Percentiles rank a stretch among this genome's conserved stretches.
Conservation (phyloP, 2,888 invertebrate species). For the Polyommatus iphigenia region DNA sequence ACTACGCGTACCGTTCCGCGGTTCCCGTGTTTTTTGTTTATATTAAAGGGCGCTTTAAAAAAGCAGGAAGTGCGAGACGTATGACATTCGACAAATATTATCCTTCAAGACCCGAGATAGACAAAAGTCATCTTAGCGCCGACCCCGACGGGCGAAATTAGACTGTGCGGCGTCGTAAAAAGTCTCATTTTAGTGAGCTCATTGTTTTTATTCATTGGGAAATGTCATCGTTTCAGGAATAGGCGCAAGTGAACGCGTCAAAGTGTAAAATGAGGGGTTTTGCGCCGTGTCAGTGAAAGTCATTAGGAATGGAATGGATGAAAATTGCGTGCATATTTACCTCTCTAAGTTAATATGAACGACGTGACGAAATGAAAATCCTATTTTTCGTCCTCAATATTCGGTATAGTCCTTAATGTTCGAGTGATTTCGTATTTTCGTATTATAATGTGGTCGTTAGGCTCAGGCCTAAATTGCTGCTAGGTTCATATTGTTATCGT, state of each 20-base stretch:
- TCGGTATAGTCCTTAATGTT: constrained; percentile 42
- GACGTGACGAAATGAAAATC: constrained; percentile 69
- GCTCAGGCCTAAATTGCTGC: background rate
- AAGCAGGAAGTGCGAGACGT: constrained; percentile 45
- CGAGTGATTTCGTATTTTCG: constrained; percentile 35
- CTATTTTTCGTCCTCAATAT: constrained; percentile 54
- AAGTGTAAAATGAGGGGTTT: constrained; percentile 81
- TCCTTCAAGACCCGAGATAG: constrained; percentile 74
- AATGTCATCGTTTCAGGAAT: constrained; percentile 74
- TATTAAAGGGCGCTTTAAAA: constrained; percentile 51
- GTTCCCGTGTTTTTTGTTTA: constrained; percentile 49
- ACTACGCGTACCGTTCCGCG: constrained; percentile 34
- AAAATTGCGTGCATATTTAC: constrained; percentile 78
- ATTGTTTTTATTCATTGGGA: constrained; percentile 64
- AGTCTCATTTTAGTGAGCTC: constrained; percentile 47
- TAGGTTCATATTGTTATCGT: background rate
- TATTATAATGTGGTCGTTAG: background rate
- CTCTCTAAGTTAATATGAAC: constrained; percentile 72
- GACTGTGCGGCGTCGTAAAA: constrained; percentile 53
- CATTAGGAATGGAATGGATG: constrained; percentile 79
- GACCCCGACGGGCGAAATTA: constrained; percentile 50
- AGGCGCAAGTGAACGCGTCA: constrained; percentile 78
- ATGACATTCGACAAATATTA: constrained; percentile 59
- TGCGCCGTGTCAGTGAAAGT: constrained; percentile 77
- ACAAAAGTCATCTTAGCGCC: constrained; percentile 68